These are phyloP conservation scores for Melanerpes aurifrons DNA, from an alignment of 2,113 vertebrate species.

Conservation along the genomic window DNA sequence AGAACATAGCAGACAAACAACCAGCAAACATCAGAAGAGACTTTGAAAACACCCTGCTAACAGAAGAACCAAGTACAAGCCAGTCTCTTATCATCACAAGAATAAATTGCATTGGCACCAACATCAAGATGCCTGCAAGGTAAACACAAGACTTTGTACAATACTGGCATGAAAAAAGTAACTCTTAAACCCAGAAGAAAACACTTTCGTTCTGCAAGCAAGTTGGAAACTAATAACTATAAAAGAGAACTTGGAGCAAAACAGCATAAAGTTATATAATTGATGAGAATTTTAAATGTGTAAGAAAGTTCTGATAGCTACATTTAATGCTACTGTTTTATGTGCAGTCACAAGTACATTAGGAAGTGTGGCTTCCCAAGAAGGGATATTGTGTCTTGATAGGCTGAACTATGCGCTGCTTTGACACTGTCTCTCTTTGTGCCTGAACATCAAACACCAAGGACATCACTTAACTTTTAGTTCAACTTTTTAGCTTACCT, in stretches of 20 bases:
- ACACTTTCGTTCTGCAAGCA: not conserved
- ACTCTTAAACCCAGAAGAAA: constrained; percentile 51
- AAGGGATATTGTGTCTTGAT: not conserved
- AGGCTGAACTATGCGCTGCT: not conserved
- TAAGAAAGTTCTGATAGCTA: not conserved
- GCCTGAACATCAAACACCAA: constrained; percentile 48
- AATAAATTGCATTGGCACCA: constrained; percentile 66
- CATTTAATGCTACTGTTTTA: not conserved
- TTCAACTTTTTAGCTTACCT: constrained; percentile 30
- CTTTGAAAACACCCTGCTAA: constrained; percentile 60
- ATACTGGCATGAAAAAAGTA: constrained; percentile 53
- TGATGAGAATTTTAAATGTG: not conserved
- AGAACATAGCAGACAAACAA: constrained; percentile 32
- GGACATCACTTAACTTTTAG: constrained; percentile 30
- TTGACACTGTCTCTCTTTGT: constrained; percentile 17
- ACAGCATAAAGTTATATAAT: not conserved
- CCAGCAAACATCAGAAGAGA: constrained; percentile 46
- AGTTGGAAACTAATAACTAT: constrained; percentile 9
- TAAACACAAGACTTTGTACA: constrained; percentile 63
- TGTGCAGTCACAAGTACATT: not conserved
- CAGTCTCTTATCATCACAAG: constrained; percentile 63
- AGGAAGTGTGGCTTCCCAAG: not conserved
- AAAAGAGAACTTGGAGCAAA: constrained; percentile 17
- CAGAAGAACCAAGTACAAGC: constrained; percentile 52
- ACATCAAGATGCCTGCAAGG: constrained; percentile 65